Percentiles rank a stretch among this genome's conserved stretches.
These are phyloP conservation scores for Drosophila repleta DNA, from an alignment of 1,140 invertebrate species.

Conservation along the genomic window DNA sequence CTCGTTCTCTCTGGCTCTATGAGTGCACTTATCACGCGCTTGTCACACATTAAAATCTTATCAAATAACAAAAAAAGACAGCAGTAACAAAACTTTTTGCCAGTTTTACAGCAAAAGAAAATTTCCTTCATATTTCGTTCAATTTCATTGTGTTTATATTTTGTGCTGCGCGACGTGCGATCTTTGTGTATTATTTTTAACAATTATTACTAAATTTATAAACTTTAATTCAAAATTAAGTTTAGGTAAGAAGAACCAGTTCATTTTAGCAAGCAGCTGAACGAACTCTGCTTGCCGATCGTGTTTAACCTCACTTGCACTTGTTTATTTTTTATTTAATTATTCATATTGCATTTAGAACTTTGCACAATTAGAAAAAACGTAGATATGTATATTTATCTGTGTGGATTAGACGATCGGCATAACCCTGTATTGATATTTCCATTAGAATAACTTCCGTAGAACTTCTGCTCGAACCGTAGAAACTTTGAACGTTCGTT, in stretches of 20 bases:
- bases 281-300: background rate
- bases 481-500: constrained; percentile 10
- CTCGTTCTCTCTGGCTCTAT: too few species aligned
- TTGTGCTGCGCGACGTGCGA: constrained; percentile 30
- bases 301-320: constrained; percentile 31
- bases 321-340: constrained; percentile 4
- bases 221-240: too few species aligned
- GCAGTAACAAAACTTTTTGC: constrained; percentile 23
- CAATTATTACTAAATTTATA: background rate
- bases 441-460: constrained; percentile 1
- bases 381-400: background rate
- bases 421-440: background rate
- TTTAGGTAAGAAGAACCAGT: constrained; percentile 6
- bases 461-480: background rate
- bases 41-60: constrained; percentile 47
- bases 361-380: background rate
- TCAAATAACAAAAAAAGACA: constrained; percentile 9
- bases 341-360: too few species aligned
- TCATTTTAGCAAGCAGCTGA: background rate
- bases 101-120: constrained; percentile 27
- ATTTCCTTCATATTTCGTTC: constrained; percentile 16
- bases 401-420: background rate
- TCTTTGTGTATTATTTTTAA: background rate
- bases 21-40: constrained; percentile 34
- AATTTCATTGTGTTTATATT: constrained; percentile 24